Base-by-base conservation (phyloP, 2,113 vertebrate genomes). In the Nycticebus coucang region DNA sequence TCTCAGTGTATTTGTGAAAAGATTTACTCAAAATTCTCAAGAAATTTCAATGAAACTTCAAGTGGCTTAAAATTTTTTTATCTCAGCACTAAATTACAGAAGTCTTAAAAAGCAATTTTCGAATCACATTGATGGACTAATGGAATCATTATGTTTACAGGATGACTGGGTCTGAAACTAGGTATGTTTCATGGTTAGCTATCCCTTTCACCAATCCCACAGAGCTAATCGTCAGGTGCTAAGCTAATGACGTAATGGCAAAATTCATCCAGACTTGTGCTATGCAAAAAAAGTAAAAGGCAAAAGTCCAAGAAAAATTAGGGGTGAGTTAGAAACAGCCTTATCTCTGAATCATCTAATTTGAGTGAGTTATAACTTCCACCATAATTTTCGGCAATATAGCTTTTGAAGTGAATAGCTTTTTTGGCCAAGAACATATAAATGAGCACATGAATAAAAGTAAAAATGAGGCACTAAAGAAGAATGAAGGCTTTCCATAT, bases 281-380 rank as follows among this genome's bases (percentile, higher is more conserved):
- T 59, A 37, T 60, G 33, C 87, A 83, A 93, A 95, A 95, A 79
- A 37, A 30, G 13, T 55, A 81, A 89, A 94, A 90, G 30, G 22
- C 5, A 71, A 28, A 96, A 88, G 80, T 96, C 77, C 95, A 72
- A 72, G 59, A 53, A 68, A 97, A 95, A 95, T 88, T 92, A 33
- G 53, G 41, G 13, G 8, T 82, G 84, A 82, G 24, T 28, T 60
- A 45, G 64, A 94, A 94, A 69, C 0, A 69, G 71, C 11, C 37
- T 89, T 83, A 87, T 91, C 83, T 97, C 89, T 69, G n/a, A 85
- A 93, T 77, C 87, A 60, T 77, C 83, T 95, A 94, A 96, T 97
- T 95, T 95, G 35, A 50, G 59, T 96, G 93, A 97, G 50, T 94
- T 95, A 93, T 78, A n/a, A 28, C 9, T 93, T 96, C n/a, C 11